Evolutionary conservation across 2,797 vertebrate genomes (phyloP).

Genomic region (Hirundo rustica): DNA sequence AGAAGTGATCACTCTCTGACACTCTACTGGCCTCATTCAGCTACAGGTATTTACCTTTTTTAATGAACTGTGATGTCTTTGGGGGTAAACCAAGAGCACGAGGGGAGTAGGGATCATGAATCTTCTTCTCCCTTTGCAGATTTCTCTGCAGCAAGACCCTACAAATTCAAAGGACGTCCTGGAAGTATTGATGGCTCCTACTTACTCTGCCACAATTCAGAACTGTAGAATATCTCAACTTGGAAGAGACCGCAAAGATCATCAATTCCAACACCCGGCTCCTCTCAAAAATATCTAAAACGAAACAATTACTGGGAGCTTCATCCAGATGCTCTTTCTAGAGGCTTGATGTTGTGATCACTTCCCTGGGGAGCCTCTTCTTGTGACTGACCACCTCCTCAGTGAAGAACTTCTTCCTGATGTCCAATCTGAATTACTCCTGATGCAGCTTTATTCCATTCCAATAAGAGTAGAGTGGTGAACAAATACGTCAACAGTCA

Average conservation of each 20-base stretch:
- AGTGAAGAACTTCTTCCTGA: not conserved
- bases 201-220: not conserved
- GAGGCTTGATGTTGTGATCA: not conserved
- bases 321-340: not conserved
- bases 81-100: fast-evolving
- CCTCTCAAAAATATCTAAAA: not conserved
- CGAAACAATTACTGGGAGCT: not conserved
- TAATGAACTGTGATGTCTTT: not conserved
- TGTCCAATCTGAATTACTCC: fast-evolving
- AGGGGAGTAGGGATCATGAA: not conserved
- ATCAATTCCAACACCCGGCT: fast-evolving
- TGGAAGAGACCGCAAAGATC: not conserved
- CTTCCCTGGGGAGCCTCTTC: not conserved
- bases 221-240: not conserved
- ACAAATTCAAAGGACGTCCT: not conserved
- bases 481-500: not conserved
- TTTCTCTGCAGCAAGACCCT: not conserved
- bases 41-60: not conserved
- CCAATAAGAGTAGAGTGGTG: not conserved
- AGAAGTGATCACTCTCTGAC: not conserved
- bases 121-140: not conserved
- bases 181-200: not conserved
- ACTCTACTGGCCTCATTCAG: not conserved
- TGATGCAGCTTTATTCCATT: not conserved
- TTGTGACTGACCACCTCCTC: not conserved